Conservation (phyloP, 2,888 invertebrate genomes). For the Ophion ventricosus region DNA sequence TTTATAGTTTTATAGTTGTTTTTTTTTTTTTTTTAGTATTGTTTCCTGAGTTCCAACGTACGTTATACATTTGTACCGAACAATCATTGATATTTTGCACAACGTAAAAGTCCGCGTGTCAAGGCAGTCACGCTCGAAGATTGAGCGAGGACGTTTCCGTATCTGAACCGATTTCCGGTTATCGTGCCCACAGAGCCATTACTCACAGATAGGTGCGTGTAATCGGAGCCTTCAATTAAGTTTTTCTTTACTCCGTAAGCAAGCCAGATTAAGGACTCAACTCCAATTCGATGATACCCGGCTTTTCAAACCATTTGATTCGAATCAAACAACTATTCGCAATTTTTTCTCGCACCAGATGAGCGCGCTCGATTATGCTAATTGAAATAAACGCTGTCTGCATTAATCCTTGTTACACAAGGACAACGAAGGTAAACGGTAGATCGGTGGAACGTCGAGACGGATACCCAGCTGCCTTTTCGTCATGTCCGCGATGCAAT, state of each 20-base stretch:
- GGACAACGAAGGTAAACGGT: constrained; percentile 13
- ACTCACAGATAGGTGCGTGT: not conserved
- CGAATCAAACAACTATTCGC: not conserved
- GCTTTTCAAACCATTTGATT: not conserved
- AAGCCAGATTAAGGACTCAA: constrained; percentile 12
- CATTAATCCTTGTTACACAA: constrained; percentile 2
- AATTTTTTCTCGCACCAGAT: constrained; percentile 10
- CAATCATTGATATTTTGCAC: not conserved
- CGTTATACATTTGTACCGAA: not conserved
- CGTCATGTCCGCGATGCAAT: not conserved
- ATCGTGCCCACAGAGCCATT: constrained; percentile 8
- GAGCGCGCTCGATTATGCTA: constrained; percentile 31
- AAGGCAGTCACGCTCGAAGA: constrained; percentile 54
- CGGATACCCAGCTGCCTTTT: not conserved
- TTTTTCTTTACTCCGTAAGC: not conserved
- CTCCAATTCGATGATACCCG: constrained; percentile 3
- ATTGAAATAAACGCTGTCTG: constrained; percentile 20
- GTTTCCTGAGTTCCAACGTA: not conserved
- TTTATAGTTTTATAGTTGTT: too few relatives aligned
- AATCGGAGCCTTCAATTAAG: constrained; percentile 38
- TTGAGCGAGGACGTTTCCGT: constrained; percentile 47
- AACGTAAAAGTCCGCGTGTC: constrained; percentile 30
- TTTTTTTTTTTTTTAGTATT: not conserved
- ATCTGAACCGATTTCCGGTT: constrained; percentile 45
- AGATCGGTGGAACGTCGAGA: not conserved